Evolutionary conservation across 2,888 invertebrate genomes (phyloP), one percentile per base, ranked within the genome.

Genomic region (Tetanocera ferruginea): DNA sequence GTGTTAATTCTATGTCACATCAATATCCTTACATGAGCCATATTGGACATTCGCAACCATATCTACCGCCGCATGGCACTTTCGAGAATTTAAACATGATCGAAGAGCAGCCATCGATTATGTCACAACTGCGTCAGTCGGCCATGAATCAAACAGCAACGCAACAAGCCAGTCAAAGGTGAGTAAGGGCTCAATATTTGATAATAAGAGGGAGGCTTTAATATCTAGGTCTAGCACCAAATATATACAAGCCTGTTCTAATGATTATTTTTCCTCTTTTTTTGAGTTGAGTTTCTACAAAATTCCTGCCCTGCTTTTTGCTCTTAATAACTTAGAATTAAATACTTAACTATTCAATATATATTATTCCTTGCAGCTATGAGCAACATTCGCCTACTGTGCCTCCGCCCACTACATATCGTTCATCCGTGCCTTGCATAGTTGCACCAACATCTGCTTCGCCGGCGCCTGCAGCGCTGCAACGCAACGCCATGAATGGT

Each of bases 1-100:
- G 78, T 5, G 79, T 62, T 78, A 86, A 93, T 1, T 81, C 83
- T 1, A 34, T 88, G 81, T 82, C 86, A 37, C 88, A 87, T 76
- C 85, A 83, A 64, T 88, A 89, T 83, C 87, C 88, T 0, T 85
- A 88, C 11, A 84, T 88, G 9, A 82, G 85, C 5, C 87, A 88
- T 62, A 88, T 89, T 78, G 88, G 89, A 0, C 89, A 88, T 76
- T 90, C 90, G 9, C 90, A 90, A 77, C 87, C 88, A 0, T 89
- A 89, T 82, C 79, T 90, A 73, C 88, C 93, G 0, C 88, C 93
- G 0, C 94, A 94, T 84, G 94, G 94, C 3, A 95, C 94, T 0
- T 95, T 94, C 83, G 94, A 94, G 85, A 94, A 95, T 85, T 89
- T 95, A 8, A 92, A 93, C 19, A 93, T 94, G 66, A 89, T 90